These are phyloP conservation scores for Salticus scenicus DNA, from an alignment of 2,888 invertebrate genomes.

Conservation along the genomic window DNA sequence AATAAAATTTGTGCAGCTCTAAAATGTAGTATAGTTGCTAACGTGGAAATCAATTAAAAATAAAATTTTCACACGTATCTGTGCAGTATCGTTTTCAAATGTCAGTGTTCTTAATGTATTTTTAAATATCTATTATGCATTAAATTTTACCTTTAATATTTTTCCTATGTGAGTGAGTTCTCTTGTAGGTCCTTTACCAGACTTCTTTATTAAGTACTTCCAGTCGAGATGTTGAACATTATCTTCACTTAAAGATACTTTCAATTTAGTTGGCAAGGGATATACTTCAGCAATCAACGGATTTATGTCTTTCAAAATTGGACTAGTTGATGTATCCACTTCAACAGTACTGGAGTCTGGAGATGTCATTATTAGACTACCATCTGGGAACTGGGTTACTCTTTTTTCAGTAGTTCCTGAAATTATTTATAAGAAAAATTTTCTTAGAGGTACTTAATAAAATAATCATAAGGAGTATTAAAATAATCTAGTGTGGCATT, in stretches of 20 bases:
- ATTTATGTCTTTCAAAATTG: constrained; percentile 69
- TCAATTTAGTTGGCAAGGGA: constrained; percentile 69
- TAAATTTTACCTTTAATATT: constrained; percentile 65
- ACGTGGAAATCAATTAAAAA: no score
- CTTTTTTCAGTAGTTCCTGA: constrained; percentile 66
- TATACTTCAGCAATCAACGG: constrained; percentile 70
- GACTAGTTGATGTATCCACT: constrained; percentile 71
- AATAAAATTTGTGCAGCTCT: no score
- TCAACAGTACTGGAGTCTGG: constrained; percentile 69
- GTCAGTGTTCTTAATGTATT: no score
- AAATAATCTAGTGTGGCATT: no score
- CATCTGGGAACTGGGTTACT: constrained; percentile 66
- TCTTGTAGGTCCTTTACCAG: constrained; percentile 69
- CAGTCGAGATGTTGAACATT: constrained; percentile 76
- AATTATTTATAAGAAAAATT: no score
- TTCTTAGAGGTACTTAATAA: no score
- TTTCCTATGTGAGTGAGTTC: constrained; percentile 65
- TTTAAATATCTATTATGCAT: no score
- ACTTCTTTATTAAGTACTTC: constrained; percentile 75
- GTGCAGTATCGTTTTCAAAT: no score
- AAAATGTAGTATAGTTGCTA: no score
- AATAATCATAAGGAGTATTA: no score
- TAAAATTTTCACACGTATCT: no score
- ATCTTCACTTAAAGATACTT: constrained; percentile 71
- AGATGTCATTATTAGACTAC: constrained; percentile 59